Base-by-base conservation (phyloP, 1,140 invertebrate genomes). In the Pogonognathellus flavescens region DNA sequence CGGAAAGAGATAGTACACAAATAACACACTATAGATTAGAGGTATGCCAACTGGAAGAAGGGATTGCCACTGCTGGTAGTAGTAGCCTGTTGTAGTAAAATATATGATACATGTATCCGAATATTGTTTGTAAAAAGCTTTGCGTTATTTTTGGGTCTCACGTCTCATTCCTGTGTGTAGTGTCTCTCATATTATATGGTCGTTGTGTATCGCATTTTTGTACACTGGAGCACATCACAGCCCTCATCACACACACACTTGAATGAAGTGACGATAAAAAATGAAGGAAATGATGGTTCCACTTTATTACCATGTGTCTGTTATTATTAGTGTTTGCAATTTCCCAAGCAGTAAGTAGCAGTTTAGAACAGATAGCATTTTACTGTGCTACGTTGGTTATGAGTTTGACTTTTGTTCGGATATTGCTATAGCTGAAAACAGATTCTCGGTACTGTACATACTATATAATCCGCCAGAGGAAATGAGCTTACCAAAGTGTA, bases 301-400 rank as follows among this genome's bases (percentile, higher is more conserved):
- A 76, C 70, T 76, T 76, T 76, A 50, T 76, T 76, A 76, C 70
- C 70, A 76, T 76, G 70, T 76, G 70, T 76, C 31, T 76, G 70
- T 76, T 76, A 76, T 76, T 41, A 41, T 41, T 41, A 41, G 31
- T 41, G 31, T 41, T 76, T 76, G 70, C 70, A 76, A 76, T 76
- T 76, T 76, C 70, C 70, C 70, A 76, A 50, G 14, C 31, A 76
- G 31, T 76, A 41, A 41, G 31, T 41, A 41, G 31, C 31, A 41
- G 31, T 41, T 41, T 41, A 41, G 22, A 9, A 76, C 25, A 11
- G 66, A 76, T 25, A 41, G 31, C 1, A 41, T 41, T 41, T 41
- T 41, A n/a, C 31, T 41, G 6, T 41, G 31, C 2, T 41, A 41
- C 6, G 6, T 1, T 41, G 6, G 1, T 41, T 41, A 41, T 41